Evolutionary conservation across 2,888 invertebrate genomes (phyloP).

Genomic region (Corythucha ciliata): DNA sequence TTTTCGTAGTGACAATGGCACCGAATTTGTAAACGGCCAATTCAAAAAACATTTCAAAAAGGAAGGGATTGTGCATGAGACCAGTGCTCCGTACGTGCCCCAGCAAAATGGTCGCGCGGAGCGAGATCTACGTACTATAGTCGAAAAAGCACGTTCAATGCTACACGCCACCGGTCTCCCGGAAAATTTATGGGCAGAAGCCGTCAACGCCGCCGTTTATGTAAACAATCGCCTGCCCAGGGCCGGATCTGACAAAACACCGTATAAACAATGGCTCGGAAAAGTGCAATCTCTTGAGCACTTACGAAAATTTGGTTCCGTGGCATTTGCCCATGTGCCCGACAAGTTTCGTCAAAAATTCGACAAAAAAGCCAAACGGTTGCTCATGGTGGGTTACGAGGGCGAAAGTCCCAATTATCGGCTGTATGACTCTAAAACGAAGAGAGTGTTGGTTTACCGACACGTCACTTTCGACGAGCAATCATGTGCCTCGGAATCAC

Average conservation of each 20-base stretch:
- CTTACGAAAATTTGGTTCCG: conserved; percentile 25
- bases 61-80: conserved; percentile 18
- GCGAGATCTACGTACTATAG: too few relatives aligned
- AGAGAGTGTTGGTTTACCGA: too few relatives aligned
- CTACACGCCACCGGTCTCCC: conserved; percentile 34
- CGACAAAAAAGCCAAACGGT: conserved; percentile 17
- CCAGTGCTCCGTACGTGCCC: conserved; percentile 21
- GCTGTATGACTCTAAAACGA: too few relatives aligned
- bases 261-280: conserved; percentile 21
- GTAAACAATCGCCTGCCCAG: conserved; percentile 37
- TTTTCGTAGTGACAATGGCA: too few relatives aligned
- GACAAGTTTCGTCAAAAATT: conserved; percentile 10
- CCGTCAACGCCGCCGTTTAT: conserved; percentile 35
- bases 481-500: too few relatives aligned
- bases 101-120: conserved; percentile 26
- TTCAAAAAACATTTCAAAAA: too few relatives aligned
- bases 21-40: too few relatives aligned
- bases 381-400: conserved; percentile 19
- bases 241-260: conserved; percentile 8
- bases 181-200: conserved; percentile 37
- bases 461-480: too few relatives aligned
- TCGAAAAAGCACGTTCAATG: too few relatives aligned
- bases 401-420: too few relatives aligned
- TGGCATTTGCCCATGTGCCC: conserved; percentile 8
- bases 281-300: conserved; percentile 17